A percentile compares a stretch with the other conserved stretches of the same genome.
These are phyloP conservation scores for Capitulum mitella DNA, from an alignment of 2,888 invertebrate species.

Conservation along the genomic window DNA sequence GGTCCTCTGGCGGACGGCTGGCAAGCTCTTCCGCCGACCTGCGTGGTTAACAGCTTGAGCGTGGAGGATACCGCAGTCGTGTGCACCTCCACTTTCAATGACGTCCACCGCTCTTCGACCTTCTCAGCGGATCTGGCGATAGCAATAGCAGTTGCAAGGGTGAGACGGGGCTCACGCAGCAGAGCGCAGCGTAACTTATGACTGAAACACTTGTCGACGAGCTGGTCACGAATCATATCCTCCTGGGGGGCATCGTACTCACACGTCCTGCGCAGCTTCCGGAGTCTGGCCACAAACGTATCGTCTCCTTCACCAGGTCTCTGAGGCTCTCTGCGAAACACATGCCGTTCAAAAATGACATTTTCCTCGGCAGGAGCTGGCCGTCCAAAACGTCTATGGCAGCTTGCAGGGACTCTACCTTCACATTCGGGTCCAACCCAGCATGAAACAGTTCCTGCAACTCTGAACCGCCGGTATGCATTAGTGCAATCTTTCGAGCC, in stretches of 20 bases:
- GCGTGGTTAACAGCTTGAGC: neutral
- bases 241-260: neutral
- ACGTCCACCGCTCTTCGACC: neutral
- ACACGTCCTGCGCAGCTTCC: neutral
- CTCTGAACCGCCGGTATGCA: neutral
- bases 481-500: neutral
- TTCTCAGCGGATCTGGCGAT: neutral
- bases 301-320: neutral
- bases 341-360: neutral
- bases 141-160: neutral
- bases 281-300: neutral
- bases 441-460: neutral
- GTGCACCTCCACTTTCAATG: neutral
- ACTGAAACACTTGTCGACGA: neutral
- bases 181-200: neutral
- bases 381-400: neutral
- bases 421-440: neutral
- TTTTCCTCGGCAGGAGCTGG: neutral
- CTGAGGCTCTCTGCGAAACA: neutral
- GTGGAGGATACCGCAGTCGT: neutral
- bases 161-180: neutral
- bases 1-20: neutral
- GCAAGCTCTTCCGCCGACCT: neutral
- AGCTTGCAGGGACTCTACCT: neutral
- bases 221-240: neutral